phyloP scores from a whole-genome alignment of 64 coral and sea anemone species.

The Montipora sp. region DNA sequence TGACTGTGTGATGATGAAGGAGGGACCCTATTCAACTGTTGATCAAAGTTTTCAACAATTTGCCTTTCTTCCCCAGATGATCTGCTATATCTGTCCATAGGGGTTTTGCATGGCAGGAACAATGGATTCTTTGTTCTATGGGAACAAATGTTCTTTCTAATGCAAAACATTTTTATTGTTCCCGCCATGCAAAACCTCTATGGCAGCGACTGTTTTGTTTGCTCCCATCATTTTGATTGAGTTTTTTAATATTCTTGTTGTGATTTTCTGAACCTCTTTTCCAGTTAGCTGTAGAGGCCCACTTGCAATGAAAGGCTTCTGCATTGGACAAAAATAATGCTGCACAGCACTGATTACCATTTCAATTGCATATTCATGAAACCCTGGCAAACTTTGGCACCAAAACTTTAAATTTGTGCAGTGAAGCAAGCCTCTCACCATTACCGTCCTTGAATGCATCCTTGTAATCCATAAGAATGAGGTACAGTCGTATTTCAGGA shows the following conservation, averaged over 20 bases:
- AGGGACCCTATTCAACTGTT: neutral
- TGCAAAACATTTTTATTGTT: too few relatives aligned
- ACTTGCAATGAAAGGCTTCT: constrained; percentile 54
- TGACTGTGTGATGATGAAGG: too few relatives aligned
- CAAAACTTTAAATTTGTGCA: constrained; percentile 25
- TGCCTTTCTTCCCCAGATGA: constrained; percentile 44
- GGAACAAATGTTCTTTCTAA: too few relatives aligned
- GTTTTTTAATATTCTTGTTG: constrained; percentile 41
- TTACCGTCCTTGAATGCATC: constrained; percentile 43
- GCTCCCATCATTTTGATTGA: constrained; percentile 36
- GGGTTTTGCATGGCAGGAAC: neutral
- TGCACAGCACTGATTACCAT: constrained; percentile 59
- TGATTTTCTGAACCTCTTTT: constrained; percentile 54
- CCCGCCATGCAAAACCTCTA: too few relatives aligned
- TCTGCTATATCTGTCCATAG: neutral
- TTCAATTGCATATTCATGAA: constrained; percentile 67
- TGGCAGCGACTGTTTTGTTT: constrained; percentile 39
- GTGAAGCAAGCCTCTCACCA: constrained; percentile 29
- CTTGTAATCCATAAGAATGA: constrained; percentile 44
- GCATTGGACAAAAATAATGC: constrained; percentile 28
- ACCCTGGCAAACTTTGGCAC: neutral
- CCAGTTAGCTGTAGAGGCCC: constrained; percentile 46
- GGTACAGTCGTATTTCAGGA: constrained; percentile 12
- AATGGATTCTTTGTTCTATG: too few relatives aligned
- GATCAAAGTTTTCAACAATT: constrained; percentile 55